These are phyloP conservation scores for Melinopterus prodromus DNA, from an alignment of 2,888 invertebrate genomes.

Conservation along the genomic window DNA sequence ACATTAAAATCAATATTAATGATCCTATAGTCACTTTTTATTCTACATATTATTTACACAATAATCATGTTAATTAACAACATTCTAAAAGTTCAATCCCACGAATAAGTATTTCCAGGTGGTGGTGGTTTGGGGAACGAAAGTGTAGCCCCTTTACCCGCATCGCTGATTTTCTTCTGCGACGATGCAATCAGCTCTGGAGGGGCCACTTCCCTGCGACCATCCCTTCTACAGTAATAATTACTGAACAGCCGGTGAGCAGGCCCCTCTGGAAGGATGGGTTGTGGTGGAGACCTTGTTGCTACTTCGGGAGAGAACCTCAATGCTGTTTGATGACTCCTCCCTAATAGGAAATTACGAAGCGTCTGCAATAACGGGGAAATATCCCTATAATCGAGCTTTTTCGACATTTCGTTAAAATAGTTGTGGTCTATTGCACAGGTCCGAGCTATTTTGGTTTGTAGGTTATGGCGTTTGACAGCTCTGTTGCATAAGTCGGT, in stretches of 20 bases:
- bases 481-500: conserved; percentile 31
- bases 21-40: neutral
- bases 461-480: conserved; percentile 37
- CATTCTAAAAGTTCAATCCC: conserved; percentile 63
- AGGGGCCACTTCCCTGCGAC: conserved; percentile 77
- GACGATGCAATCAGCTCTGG: conserved; percentile 66
- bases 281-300: conserved; percentile 82
- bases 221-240: conserved; percentile 87
- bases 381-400: conserved; percentile 67
- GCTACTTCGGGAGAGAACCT: conserved; percentile 74
- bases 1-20: too few relatives aligned
- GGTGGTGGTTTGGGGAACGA: conserved; percentile 61
- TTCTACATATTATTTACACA: neutral
- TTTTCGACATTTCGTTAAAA: conserved; percentile 46
- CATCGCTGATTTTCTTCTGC: conserved; percentile 59
- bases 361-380: conserved; percentile 69
- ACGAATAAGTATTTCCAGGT: conserved; percentile 66
- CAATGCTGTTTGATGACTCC: conserved; percentile 64
- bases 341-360: conserved; percentile 72
- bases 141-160: conserved; percentile 58
- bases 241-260: conserved; percentile 80
- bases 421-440: neutral
- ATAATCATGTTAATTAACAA: neutral
- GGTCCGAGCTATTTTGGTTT: conserved; percentile 24
- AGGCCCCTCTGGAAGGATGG: conserved; percentile 83